Evolutionary conservation across 53 echinoderm and acorn worm genomes (phyloP).

Genomic region (Mesocentrotus franciscanus): DNA sequence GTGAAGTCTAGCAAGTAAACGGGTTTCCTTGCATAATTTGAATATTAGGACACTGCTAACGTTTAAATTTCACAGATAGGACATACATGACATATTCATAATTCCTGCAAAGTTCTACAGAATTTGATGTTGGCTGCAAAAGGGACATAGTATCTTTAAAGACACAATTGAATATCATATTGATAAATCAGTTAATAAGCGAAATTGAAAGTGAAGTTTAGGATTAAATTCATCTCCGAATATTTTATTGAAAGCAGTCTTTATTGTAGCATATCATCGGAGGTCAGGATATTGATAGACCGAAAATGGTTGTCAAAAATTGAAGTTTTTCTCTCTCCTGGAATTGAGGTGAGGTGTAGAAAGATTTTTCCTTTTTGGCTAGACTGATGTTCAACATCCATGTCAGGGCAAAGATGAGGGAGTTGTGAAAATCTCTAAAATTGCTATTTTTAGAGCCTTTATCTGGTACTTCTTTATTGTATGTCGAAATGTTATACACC

Average conservation of each 20-base stretch:
- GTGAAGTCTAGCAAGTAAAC: too few relatives aligned
- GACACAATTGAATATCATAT: too few relatives aligned
- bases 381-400: slow-evolving; percentile 5
- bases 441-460: neutral
- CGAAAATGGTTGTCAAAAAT: neutral
- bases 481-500: neutral
- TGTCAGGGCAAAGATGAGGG: neutral
- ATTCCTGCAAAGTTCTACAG: too few relatives aligned
- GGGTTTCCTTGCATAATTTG: too few relatives aligned
- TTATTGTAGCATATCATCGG: neutral
- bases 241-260: neutral
- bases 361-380: slow-evolving; percentile 14
- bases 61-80: too few relatives aligned
- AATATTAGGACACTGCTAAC: too few relatives aligned
- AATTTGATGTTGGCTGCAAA: too few relatives aligned
- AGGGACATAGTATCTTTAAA: too few relatives aligned
- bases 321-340: neutral
- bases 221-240: neutral
- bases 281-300: neutral
- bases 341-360: neutral
- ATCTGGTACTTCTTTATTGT: neutral
- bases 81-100: too few relatives aligned
- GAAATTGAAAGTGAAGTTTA: neutral
- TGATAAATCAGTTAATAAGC: neutral
- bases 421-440: neutral